A percentile compares a stretch with the other conserved stretches of the same genome.
These are phyloP conservation scores for Torymus aiolomorphi DNA, from an alignment of 2,888 invertebrate species.

Conservation along the genomic window DNA sequence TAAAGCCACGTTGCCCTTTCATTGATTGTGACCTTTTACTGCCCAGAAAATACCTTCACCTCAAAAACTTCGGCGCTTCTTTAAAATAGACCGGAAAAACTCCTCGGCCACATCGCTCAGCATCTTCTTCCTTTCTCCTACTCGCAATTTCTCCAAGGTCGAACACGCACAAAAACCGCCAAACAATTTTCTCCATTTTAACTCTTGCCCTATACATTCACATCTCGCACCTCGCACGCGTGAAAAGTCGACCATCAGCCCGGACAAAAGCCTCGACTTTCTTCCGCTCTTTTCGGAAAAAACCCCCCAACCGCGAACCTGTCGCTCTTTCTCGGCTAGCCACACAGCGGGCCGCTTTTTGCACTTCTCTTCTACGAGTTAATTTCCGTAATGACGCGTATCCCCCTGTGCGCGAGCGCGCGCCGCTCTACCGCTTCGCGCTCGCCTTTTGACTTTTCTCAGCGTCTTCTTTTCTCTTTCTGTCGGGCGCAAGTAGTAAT, in stretches of 20 bases:
- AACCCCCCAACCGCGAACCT: background rate
- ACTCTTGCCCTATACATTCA: conserved; percentile 1
- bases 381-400: conserved; percentile 27
- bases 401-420: background rate
- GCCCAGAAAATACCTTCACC: too few species aligned
- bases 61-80: too few species aligned
- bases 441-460: background rate
- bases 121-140: background rate
- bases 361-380: background rate
- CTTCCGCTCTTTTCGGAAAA: too few species aligned
- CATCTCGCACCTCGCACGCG: background rate
- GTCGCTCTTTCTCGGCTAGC: background rate
- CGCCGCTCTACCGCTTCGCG: too few species aligned
- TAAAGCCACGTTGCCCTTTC: too few species aligned
- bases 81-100: too few species aligned
- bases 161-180: conserved; percentile 2
- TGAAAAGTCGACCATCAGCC: background rate
- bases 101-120: too few species aligned
- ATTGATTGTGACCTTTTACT: too few species aligned
- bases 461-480: conserved; percentile 1
- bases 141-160: conserved; percentile 14
- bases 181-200: conserved; percentile 25
- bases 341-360: background rate
- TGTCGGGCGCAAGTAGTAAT: background rate
- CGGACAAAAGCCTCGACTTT: too few species aligned